Percentiles rank a stretch among this genome's conserved stretches.
Conservation (phyloP, 2,888 invertebrate genomes). For the Drosophila testacea region DNA sequence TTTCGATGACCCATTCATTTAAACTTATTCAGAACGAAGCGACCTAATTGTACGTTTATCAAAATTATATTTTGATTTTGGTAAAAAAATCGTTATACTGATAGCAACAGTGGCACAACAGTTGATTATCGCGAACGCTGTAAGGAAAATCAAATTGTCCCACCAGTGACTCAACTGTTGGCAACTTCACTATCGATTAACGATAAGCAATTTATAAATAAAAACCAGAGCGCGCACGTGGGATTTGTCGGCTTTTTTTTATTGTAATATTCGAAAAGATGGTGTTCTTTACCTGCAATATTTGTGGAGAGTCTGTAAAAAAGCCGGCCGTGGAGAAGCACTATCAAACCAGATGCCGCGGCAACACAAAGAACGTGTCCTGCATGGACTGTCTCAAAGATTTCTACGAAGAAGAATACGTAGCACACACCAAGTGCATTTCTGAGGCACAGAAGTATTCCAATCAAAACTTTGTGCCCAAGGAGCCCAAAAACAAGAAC, state of each 20-base stretch:
- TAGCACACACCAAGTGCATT: constrained; percentile 93
- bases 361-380: constrained; percentile 89
- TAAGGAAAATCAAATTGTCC: no score
- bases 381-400: constrained; percentile 98
- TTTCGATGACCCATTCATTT: no score
- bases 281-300: constrained; percentile 97
- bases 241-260: constrained; percentile 12
- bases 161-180: constrained; percentile 16
- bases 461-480: constrained; percentile 89
- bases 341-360: constrained; percentile 90
- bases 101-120: background rate
- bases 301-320: constrained; percentile 95
- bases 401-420: constrained; percentile 92
- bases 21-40: no score
- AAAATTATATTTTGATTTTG: background rate
- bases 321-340: constrained; percentile 97
- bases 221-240: constrained; percentile 46
- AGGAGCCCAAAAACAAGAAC: constrained; percentile 91
- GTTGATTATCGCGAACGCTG: background rate
- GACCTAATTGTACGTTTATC: background rate
- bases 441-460: constrained; percentile 95
- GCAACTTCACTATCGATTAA: constrained; percentile 25
- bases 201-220: constrained; percentile 30
- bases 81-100: no score
- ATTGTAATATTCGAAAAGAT: constrained; percentile 85